phyloP scores from a whole-genome alignment of 2,113 vertebrate genomes.

The Hoplias malabaricus region DNA sequence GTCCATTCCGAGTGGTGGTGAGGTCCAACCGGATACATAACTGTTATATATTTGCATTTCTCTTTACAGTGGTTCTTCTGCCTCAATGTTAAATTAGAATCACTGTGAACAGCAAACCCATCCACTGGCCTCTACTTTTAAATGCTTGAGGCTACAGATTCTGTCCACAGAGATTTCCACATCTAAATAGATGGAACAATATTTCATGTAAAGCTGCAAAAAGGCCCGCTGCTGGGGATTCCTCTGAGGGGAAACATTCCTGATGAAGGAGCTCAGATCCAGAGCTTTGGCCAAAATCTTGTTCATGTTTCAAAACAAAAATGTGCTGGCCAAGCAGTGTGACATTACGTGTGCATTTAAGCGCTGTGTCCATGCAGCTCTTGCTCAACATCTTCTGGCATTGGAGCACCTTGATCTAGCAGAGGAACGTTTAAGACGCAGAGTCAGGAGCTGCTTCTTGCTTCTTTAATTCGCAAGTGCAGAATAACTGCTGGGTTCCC shows the following conservation, averaged over 20 bases:
- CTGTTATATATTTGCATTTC: too few species aligned
- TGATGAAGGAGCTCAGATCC: conserved; percentile 47
- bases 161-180: conserved; percentile 39
- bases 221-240: conserved; percentile 41
- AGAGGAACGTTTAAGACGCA: neutral
- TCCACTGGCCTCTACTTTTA: conserved; percentile 18
- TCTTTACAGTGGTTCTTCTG: too few species aligned
- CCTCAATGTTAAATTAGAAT: conserved; percentile 19
- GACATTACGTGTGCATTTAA: conserved; percentile 26
- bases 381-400: conserved; percentile 43
- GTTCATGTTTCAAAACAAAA: conserved; percentile 53
- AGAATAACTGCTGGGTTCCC: neutral
- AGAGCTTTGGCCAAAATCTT: conserved; percentile 37
- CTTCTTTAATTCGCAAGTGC: neutral
- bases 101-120: conserved; percentile 27
- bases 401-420: neutral
- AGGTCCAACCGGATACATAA: too few species aligned
- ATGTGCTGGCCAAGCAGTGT: conserved; percentile 50
- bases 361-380: conserved; percentile 7
- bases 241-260: conserved; percentile 46
- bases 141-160: conserved; percentile 11
- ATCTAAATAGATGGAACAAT: conserved; percentile 51
- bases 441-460: neutral
- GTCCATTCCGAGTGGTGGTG: too few species aligned
- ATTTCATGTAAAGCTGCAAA: conserved; percentile 45